A percentile compares a stretch with the other conserved stretches of the same genome.
phyloP scores from a whole-genome alignment of 2,113 vertebrate species.

The Oryzias javanicus region DNA sequence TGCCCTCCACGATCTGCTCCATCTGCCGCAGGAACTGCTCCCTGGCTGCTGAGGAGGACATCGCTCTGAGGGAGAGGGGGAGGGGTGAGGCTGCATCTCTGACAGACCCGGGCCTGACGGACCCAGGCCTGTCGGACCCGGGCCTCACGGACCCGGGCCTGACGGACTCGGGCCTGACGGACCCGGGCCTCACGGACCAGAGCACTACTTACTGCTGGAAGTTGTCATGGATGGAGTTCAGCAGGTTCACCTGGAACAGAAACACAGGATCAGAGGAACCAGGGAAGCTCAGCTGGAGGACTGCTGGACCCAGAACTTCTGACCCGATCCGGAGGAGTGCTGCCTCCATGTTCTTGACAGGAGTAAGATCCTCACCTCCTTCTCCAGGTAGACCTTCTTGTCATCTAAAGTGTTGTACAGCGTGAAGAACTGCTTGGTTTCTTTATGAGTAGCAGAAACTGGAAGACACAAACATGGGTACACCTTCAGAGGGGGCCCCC shows the following conservation, averaged over 20 bases:
- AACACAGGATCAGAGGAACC: background rate
- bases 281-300: background rate
- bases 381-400: slow-evolving; percentile 97
- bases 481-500: background rate
- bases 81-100: background rate
- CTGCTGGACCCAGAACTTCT: too few species aligned
- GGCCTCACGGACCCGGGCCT: background rate
- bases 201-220: slow-evolving; percentile 90
- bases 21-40: slow-evolving; percentile 97
- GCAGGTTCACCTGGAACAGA: slow-evolving; percentile 85
- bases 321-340: background rate
- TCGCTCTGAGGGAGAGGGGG: slow-evolving; percentile 79
- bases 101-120: too few species aligned
- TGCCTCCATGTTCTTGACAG: too few species aligned
- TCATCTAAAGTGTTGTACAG: slow-evolving; percentile 97
- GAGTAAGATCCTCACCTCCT: slow-evolving; percentile 80
- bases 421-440: slow-evolving; percentile 99
- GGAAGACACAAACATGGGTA: slow-evolving; percentile 23
- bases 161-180: background rate
- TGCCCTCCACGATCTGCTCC: slow-evolving; percentile 99
- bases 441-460: slow-evolving; percentile 98
- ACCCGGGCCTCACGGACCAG: background rate
- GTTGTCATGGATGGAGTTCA: slow-evolving; percentile 98
- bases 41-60: slow-evolving; percentile 89
- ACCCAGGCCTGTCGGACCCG: too few species aligned